Evolutionary conservation across 1,140 invertebrate genomes (phyloP).

Genomic region (Hycleus phaleratus): DNA sequence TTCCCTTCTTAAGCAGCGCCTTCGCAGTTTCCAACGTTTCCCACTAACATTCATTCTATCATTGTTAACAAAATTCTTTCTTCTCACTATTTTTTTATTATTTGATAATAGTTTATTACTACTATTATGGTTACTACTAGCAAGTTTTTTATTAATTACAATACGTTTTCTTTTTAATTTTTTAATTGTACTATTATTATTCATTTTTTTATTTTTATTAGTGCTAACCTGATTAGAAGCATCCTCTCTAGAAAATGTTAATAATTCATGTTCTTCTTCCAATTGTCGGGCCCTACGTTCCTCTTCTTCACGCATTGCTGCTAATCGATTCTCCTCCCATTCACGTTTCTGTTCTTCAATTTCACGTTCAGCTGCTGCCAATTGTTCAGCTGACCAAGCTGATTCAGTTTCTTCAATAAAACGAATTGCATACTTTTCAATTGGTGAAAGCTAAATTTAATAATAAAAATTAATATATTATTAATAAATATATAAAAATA

Average conservation of each 20-base stretch:
- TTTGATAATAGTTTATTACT: background rate
- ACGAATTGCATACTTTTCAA: conserved; percentile 89
- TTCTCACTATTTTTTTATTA: background rate
- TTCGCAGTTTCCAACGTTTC: background rate
- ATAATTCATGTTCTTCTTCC: conserved; percentile 55
- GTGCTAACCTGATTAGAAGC: conserved; percentile 72
- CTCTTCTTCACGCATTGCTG: conserved; percentile 65
- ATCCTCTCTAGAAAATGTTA: conserved; percentile 66
- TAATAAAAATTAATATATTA: background rate
- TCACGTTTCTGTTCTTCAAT: conserved; percentile 87
- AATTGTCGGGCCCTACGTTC: conserved; percentile 52
- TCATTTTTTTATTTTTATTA: conserved; percentile 38
- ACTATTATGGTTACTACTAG: background rate
- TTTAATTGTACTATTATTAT: conserved; percentile 14
- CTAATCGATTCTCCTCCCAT: conserved; percentile 83
- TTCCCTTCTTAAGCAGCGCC: background rate
- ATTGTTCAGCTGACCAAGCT: conserved; percentile 73
- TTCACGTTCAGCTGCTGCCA: conserved; percentile 82
- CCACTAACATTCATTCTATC: background rate
- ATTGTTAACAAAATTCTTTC: background rate
- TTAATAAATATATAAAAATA: conserved; percentile 1
- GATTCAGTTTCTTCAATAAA: conserved; percentile 85
- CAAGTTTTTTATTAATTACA: background rate
- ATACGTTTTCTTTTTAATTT: conserved; percentile 17
- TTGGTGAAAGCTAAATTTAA: conserved; percentile 67